Percentiles rank a stretch among this genome's conserved stretches.
phyloP scores from a whole-genome alignment of 2,797 vertebrate genomes.

The Peromyscus attwateri region DNA sequence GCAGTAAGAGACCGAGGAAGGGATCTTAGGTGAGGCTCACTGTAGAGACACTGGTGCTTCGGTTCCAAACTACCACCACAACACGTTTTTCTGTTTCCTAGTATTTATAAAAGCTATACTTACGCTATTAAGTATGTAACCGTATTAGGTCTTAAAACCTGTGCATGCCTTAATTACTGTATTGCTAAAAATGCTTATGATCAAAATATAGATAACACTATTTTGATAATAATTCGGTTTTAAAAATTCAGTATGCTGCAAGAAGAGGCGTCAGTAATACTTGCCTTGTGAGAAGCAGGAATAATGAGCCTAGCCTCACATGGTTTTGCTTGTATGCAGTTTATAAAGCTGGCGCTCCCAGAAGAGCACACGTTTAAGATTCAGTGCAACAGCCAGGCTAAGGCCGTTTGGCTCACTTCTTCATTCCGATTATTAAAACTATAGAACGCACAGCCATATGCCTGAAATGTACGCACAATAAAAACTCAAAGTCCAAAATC shows the following conservation, averaged over 20 bases:
- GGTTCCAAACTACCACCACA: neutral
- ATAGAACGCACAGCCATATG: neutral
- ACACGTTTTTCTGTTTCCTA: neutral
- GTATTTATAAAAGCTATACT: neutral
- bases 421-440: slow-evolving; percentile 66
- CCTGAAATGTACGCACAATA: slow-evolving; percentile 7
- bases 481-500: slow-evolving; percentile 70
- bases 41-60: neutral
- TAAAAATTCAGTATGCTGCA: slow-evolving; percentile 71
- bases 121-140: neutral
- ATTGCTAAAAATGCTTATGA: neutral
- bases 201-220: slow-evolving; percentile 44
- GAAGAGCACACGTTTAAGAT: slow-evolving; percentile 73
- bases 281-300: slow-evolving; percentile 78
- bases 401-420: slow-evolving; percentile 63
- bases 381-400: slow-evolving; percentile 64
- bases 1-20: neutral
- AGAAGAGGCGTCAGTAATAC: slow-evolving; percentile 72
- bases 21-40: neutral
- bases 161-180: neutral
- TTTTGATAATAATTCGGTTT: slow-evolving; percentile 65
- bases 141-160: neutral
- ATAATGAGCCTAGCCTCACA: slow-evolving; percentile 76
- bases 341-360: slow-evolving; percentile 75
- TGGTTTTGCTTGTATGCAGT: slow-evolving; percentile 78